Evolutionary conservation across 2,888 invertebrate species (phyloP), one percentile per base, ranked within the genome.

Genomic region (Trachelus stipa): DNA sequence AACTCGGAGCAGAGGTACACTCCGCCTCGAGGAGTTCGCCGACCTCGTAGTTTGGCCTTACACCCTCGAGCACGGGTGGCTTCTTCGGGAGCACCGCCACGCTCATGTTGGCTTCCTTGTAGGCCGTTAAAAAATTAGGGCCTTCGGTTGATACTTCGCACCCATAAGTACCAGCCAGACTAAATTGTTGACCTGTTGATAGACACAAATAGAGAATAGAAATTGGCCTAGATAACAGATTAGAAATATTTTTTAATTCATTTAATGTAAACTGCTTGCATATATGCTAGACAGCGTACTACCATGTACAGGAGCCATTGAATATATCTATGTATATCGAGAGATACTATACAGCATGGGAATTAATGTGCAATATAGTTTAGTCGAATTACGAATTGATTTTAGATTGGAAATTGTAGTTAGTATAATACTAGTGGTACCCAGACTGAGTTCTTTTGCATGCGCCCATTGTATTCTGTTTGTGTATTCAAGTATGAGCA

Each of bases 121-220:
- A 89, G 75, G 84, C 86, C n/a, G 88, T 88, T 73, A 83, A 82
- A 80, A 90, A 91, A 79, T 81, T 87, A 30, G 90, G 89, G 12
- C 80, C 83, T 79, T 91, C 91, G 33, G 87, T 85, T 56, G 89
- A 87, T 77, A 91, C 90, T 82, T 91, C 91, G 82, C 91, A 91
- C 33, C 81, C 85, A 80, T 91, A 91, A 23, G 85, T 81, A 34
- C 91, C 91, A 71, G 87, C 86, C 56, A 56, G 23, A 23, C 23
- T 56, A 56, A 56, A 56, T 9, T 56, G 56, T 15, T 56, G 23
- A 56, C 56, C 56, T 56, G 56, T 23, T 2, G 1, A 56, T 56
- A 9, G 23, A 56, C 23, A 56, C 23, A 9, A 2, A 56, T 56
- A 56, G 23, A 56, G 23, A 56, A 56, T 56, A 23, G 23, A 56